These are phyloP conservation scores for Apus apus DNA, from an alignment of 2,113 vertebrate species.

Conservation along the genomic window DNA sequence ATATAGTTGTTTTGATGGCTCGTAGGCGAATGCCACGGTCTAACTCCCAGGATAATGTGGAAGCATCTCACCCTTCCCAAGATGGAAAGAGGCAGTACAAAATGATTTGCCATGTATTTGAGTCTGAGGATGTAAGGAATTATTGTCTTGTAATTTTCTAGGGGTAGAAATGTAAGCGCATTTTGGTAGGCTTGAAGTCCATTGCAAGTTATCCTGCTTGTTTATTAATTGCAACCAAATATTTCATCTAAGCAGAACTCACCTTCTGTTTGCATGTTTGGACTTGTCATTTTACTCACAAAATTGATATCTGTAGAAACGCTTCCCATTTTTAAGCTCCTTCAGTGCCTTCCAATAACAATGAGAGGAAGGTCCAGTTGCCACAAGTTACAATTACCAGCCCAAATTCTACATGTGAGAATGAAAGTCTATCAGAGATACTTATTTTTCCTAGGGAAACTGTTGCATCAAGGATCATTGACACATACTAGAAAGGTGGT, in stretches of 20 bases:
- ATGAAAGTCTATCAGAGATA: background rate
- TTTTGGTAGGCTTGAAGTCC: background rate
- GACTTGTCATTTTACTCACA: background rate
- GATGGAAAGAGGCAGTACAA: slow-evolving; percentile 96
- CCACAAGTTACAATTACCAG: background rate
- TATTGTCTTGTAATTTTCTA: slow-evolving; percentile 14
- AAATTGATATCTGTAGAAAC: background rate
- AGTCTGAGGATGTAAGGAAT: slow-evolving; percentile 94
- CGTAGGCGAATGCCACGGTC: slow-evolving; percentile 89
- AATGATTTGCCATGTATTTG: slow-evolving; percentile 98
- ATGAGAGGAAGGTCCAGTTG: background rate
- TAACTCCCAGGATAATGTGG: slow-evolving; percentile 90
- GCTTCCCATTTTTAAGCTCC: background rate
- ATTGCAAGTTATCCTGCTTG: background rate
- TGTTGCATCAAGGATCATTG: background rate
- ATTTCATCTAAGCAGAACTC: background rate
- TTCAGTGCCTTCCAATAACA: background rate
- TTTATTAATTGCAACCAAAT: background rate
- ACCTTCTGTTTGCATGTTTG: background rate
- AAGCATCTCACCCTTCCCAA: slow-evolving; percentile 89
- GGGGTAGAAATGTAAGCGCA: background rate
- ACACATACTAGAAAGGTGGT: background rate
- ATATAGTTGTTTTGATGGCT: slow-evolving; percentile 97
- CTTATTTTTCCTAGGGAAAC: background rate
- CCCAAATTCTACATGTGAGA: background rate